Percentiles rank a stretch among this genome's conserved stretches.
Conservation (phyloP, 2,888 invertebrate genomes). For the Lamellibrachia columna region DNA sequence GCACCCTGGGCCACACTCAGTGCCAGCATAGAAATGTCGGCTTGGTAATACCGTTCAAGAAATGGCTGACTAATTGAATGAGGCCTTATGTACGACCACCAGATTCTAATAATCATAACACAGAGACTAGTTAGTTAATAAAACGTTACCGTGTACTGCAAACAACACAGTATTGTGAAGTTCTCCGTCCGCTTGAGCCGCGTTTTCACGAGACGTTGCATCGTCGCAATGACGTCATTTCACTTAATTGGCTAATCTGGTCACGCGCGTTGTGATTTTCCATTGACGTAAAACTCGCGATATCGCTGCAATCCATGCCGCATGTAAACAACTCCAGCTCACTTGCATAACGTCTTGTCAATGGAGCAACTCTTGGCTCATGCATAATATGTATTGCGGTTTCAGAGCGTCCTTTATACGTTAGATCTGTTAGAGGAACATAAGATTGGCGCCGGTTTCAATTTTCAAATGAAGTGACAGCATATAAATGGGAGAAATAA, state of each 20-base stretch:
- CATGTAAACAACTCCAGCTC: neutral
- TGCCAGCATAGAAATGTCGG: too few species aligned
- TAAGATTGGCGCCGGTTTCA: neutral
- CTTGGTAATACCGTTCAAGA: too few species aligned
- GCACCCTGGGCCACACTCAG: too few species aligned
- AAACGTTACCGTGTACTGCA: too few species aligned
- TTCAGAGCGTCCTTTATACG: neutral
- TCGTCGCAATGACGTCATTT: neutral
- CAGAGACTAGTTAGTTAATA: too few species aligned
- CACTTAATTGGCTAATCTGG: neutral
- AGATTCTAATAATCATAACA: too few species aligned
- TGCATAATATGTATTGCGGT: neutral
- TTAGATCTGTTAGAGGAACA: neutral
- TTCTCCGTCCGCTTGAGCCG: neutral
- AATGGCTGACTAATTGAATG: too few species aligned
- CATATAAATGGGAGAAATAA: conserved; percentile 11
- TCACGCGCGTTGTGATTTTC: neutral
- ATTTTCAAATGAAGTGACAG: neutral
- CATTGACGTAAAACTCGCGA: neutral
- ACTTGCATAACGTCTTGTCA: neutral
- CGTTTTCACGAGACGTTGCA: neutral
- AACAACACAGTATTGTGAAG: too few species aligned
- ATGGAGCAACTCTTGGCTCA: neutral
- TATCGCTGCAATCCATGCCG: neutral
- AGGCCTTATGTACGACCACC: too few species aligned